These are phyloP conservation scores for Momotus momota DNA, from an alignment of 2,797 vertebrate species.

Conservation along the genomic window DNA sequence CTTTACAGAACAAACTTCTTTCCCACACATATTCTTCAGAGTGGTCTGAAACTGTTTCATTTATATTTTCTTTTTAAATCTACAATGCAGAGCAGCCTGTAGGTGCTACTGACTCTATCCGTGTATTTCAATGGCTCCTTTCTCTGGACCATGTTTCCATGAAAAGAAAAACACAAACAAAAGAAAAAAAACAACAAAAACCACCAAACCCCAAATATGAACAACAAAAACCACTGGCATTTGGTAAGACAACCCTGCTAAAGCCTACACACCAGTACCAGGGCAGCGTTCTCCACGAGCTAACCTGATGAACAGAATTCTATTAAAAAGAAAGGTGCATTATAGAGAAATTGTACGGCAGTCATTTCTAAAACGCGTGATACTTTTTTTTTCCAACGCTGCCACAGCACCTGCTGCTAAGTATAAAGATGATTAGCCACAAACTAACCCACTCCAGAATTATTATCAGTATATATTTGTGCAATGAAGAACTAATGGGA, in stretches of 20 bases:
- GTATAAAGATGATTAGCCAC: slow-evolving; percentile 70
- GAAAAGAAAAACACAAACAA: neutral
- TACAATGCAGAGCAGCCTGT: neutral
- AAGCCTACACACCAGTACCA: neutral
- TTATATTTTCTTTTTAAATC: neutral
- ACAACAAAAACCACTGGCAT: neutral
- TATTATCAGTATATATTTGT: slow-evolving; percentile 62
- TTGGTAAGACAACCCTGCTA: slow-evolving; percentile 5
- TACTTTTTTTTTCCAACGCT: slow-evolving; percentile 48
- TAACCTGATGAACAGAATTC: slow-evolving; percentile 50
- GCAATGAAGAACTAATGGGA: slow-evolving; percentile 71
- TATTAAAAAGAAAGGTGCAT: slow-evolving; percentile 27
- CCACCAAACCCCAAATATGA: neutral
- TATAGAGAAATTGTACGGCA: slow-evolving; percentile 38
- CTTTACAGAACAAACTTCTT: neutral
- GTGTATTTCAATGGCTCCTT: neutral
- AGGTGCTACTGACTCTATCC: neutral
- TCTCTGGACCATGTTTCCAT: neutral
- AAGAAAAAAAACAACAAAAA: neutral
- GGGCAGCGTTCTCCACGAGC: neutral
- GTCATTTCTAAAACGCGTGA: slow-evolving; percentile 58
- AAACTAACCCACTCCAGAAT: slow-evolving; percentile 68
- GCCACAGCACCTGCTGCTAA: slow-evolving; percentile 74
- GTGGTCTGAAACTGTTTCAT: neutral
- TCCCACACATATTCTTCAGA: neutral